Conservation (phyloP, 2,113 vertebrate genomes). For the Eptesicus fuscus region DNA sequence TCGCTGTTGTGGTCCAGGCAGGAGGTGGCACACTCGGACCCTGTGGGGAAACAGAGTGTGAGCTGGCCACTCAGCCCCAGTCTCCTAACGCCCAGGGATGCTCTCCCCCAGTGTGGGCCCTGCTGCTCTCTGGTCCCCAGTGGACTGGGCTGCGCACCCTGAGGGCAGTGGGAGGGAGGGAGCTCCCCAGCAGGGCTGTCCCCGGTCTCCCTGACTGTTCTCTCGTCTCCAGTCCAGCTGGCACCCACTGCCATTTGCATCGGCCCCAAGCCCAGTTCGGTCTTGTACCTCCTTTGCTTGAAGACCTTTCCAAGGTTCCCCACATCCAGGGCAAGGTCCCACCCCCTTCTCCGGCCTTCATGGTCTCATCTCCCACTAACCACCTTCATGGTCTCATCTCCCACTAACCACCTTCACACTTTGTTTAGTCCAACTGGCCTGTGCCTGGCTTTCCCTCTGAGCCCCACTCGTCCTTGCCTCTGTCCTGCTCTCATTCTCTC, state of each 20-base stretch:
- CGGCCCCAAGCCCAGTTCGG: not conserved
- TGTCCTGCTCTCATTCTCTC: not conserved
- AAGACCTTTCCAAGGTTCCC: not conserved
- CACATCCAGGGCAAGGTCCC: not conserved
- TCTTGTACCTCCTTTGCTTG: not conserved
- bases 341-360: too few species aligned
- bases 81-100: not conserved
- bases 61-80: not conserved
- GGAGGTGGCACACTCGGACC: constrained; percentile 91
- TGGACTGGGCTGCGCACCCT: not conserved
- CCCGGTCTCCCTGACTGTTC: not conserved
- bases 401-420: not conserved
- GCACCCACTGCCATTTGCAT: accelerated
- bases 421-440: not conserved
- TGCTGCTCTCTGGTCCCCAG: not conserved
- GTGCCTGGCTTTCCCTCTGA: not conserved
- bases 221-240: not conserved
- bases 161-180: not conserved
- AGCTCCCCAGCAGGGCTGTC: not conserved
- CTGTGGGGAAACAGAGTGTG: constrained; percentile 77
- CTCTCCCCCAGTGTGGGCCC: accelerated
- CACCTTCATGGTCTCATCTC: not conserved
- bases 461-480: accelerated
- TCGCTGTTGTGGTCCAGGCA: constrained; percentile 93
- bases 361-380: not conserved